Percentiles rank a stretch among this genome's conserved stretches.
These are phyloP conservation scores for Drosophila funebris DNA, from an alignment of 1,140 invertebrate genomes.

Conservation along the genomic window DNA sequence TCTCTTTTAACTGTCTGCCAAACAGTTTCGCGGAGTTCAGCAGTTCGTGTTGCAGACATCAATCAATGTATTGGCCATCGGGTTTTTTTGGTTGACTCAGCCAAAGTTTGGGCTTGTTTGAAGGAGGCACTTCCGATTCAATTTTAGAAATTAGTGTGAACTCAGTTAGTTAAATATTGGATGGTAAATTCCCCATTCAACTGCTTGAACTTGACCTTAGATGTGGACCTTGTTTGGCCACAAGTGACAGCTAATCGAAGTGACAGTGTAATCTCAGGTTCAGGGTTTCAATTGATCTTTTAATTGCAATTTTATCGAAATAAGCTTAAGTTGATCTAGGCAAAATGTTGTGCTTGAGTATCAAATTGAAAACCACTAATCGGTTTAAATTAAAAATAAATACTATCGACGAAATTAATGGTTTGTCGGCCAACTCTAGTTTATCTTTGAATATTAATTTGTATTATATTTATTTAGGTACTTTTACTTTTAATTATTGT, in stretches of 20 bases:
- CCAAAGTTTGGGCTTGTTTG: constrained; percentile 35
- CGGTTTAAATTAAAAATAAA: background rate
- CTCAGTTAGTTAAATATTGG: constrained; percentile 30
- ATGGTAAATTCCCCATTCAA: constrained; percentile 53
- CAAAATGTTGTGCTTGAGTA: background rate
- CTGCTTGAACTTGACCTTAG: constrained; percentile 69
- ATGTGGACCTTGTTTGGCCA: constrained; percentile 31
- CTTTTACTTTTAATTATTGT: too few species aligned
- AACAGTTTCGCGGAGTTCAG: constrained; percentile 46
- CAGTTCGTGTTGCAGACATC: constrained; percentile 54
- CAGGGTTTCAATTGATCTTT: constrained; percentile 46
- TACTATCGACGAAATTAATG: too few species aligned
- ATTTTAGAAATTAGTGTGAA: constrained; percentile 33
- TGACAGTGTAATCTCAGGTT: constrained; percentile 47
- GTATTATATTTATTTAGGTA: too few species aligned
- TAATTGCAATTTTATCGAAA: constrained; percentile 32
- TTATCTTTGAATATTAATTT: too few species aligned
- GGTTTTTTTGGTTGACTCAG: constrained; percentile 65
- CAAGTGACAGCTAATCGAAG: constrained; percentile 48
- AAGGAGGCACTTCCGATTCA: constrained; percentile 44
- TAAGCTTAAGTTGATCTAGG: constrained; percentile 1
- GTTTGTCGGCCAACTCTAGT: too few species aligned
- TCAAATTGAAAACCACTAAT: background rate
- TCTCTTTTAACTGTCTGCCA: constrained; percentile 49
- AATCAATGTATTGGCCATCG: constrained; percentile 68